These are phyloP conservation scores for Maniola hyperantus DNA, from an alignment of 2,888 invertebrate genomes.

Conservation along the genomic window DNA sequence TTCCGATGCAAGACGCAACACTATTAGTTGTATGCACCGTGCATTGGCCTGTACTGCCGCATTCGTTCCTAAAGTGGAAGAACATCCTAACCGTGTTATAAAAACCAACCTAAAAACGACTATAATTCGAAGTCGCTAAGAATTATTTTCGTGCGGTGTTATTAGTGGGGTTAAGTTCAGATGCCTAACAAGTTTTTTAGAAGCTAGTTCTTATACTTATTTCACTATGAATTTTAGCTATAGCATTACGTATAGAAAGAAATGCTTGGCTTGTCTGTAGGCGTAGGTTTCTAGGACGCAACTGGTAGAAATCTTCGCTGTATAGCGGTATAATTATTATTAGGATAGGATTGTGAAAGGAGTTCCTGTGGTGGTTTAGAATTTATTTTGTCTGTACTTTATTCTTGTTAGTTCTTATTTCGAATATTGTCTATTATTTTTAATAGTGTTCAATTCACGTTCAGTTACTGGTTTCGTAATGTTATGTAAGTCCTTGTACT, in stretches of 20 bases:
- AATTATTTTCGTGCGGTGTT: conserved; percentile 31
- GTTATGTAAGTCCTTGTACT: conserved; percentile 9
- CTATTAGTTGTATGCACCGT: conserved; percentile 82
- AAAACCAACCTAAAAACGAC: conserved; percentile 38
- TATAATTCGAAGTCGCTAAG: conserved; percentile 22
- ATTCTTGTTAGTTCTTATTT: conserved; percentile 11
- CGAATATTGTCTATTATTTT: conserved; percentile 3
- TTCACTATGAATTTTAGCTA: conserved; percentile 82
- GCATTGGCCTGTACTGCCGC: conserved; percentile 80
- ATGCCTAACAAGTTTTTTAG: conserved; percentile 60
- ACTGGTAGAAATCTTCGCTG: conserved; percentile 75
- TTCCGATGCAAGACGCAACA: conserved; percentile 60
- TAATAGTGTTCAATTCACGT: neutral
- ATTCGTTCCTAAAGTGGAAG: conserved; percentile 45
- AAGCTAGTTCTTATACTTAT: conserved; percentile 80
- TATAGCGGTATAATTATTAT: conserved; percentile 55
- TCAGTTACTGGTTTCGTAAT: neutral
- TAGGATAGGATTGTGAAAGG: conserved; percentile 44
- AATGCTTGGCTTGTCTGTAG: conserved; percentile 72
- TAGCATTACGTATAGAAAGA: conserved; percentile 78
- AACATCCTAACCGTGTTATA: conserved; percentile 49
- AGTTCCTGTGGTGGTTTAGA: conserved; percentile 28
- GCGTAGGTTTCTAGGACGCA: conserved; percentile 78
- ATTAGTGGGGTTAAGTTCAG: conserved; percentile 20
- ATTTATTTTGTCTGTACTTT: conserved; percentile 14